phyloP scores from a whole-genome alignment of 2,113 vertebrate genomes.

The Anolis sagrei region DNA sequence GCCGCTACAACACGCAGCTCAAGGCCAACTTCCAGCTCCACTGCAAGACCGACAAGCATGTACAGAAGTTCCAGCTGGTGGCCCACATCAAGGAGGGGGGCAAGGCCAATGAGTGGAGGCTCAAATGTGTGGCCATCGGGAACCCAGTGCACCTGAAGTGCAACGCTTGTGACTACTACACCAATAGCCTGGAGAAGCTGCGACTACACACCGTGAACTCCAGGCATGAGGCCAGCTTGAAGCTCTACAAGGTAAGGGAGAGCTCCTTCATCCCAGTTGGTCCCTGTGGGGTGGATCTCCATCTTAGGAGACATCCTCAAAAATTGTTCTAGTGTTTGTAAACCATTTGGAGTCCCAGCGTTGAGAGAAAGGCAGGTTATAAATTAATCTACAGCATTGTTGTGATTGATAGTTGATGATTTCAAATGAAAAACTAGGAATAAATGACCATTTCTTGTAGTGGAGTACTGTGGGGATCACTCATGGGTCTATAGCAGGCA shows the following conservation, averaged over 20 bases:
- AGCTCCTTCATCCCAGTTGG: not conserved
- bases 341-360: too few relatives aligned
- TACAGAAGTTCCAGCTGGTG: constrained; percentile 98
- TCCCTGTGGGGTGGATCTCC: not conserved
- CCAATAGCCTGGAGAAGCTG: constrained; percentile 98
- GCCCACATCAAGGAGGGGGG: constrained; percentile 99
- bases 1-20: constrained; percentile 97
- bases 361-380: too few relatives aligned
- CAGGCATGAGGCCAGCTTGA: constrained; percentile 96
- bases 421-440: not conserved
- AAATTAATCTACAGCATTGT: too few relatives aligned
- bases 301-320: too few relatives aligned
- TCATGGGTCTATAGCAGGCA: not conserved
- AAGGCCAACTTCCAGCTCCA: constrained; percentile 99
- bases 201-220: constrained; percentile 96
- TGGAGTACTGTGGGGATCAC: not conserved
- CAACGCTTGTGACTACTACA: constrained; percentile 99
- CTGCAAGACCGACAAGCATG: constrained; percentile 98
- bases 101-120: constrained; percentile 96
- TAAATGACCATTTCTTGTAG: not conserved
- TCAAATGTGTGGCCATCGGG: constrained; percentile 97
- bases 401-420: too few relatives aligned
- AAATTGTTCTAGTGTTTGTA: too few relatives aligned
- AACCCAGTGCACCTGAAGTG: constrained; percentile 98
- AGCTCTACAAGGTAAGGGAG: constrained; percentile 94